Evolutionary conservation across 2,797 vertebrate genomes (phyloP), one percentile per base, ranked within the genome.

Genomic region (Catostomus latipinnis): DNA sequence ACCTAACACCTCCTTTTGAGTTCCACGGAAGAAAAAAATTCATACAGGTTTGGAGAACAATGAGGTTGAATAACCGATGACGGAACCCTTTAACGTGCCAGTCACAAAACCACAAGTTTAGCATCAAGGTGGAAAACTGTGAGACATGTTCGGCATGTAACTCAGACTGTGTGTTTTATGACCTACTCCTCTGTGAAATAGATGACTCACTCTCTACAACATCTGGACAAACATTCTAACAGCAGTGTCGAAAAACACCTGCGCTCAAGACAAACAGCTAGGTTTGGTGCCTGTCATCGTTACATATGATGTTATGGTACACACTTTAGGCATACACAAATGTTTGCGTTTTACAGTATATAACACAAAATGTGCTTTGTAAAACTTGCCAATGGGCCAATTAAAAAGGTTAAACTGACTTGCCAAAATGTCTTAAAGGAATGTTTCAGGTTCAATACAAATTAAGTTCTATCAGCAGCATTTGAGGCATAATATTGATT

Each of bases 231-330:
- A 34, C 50, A 11, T 63, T 65, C 11, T 54, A 58, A 71, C 58
- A 65, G 34, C 14, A 79, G 50, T 43, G 52, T 57, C 8, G 12
- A 56, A 45, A 74, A 81, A 82, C 82, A 85, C 82, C 80, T 87
- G 79, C 65, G 60, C 18, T 74, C 58, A 13, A 63, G 66, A 76
- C 50, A 66, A 13, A 56, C 56, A 22, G 45, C 22, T 52, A 76
- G 46, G 12, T 46, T 14, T 67, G 7, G 57, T 12, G 6, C 14
- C 18, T 62, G 70, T 68, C 57, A 57, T 34, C 58, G 54, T 79
- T 43, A 78, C 49, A 54, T 53, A 34, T 34, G 34, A 78, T 76
- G 74, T 69, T 2, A 50, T 78, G 61, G 61, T 43, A 56, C 53
- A 48, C 65, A 75, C 71, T 63, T 16, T 12, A 69, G 76, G 58